These are phyloP conservation scores for Chloromyia formosa DNA, from an alignment of 2,888 invertebrate genomes.

Conservation along the genomic window DNA sequence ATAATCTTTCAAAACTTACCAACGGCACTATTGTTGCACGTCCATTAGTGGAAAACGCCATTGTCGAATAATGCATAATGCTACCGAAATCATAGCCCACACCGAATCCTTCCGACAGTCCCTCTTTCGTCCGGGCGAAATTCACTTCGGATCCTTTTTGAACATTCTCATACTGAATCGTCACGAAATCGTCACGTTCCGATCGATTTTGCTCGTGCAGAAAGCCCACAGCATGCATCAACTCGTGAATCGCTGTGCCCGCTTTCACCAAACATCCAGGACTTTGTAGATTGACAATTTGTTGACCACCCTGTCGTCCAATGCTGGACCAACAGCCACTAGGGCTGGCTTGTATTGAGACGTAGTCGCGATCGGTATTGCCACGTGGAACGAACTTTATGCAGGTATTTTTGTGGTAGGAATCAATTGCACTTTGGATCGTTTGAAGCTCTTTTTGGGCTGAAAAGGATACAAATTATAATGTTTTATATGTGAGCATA, in stretches of 20 bases:
- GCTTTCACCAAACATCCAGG: conserved; percentile 71
- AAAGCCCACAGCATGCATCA: conserved; percentile 78
- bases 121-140: conserved; percentile 71
- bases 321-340: conserved; percentile 82
- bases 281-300: conserved; percentile 50
- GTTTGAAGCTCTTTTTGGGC: conserved; percentile 65
- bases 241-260: conserved; percentile 77
- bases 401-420: conserved; percentile 77
- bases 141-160: conserved; percentile 70
- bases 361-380: conserved; percentile 69
- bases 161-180: conserved; percentile 50
- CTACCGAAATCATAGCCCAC: conserved; percentile 76
- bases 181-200: conserved; percentile 73
- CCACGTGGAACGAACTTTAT: conserved; percentile 69
- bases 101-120: conserved; percentile 68
- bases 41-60: conserved; percentile 74
- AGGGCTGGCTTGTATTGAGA: conserved; percentile 70
- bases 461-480: too few relatives aligned
- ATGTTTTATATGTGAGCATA: too few relatives aligned
- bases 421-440: conserved; percentile 73
- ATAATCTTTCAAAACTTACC: conserved; percentile 55
- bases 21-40: conserved; percentile 70
- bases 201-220: conserved; percentile 79
- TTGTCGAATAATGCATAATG: conserved; percentile 79
- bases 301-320: conserved; percentile 68